Base-by-base conservation (phyloP, 1,140 invertebrate genomes). In the Mycetomoellerius zeteki region DNA sequence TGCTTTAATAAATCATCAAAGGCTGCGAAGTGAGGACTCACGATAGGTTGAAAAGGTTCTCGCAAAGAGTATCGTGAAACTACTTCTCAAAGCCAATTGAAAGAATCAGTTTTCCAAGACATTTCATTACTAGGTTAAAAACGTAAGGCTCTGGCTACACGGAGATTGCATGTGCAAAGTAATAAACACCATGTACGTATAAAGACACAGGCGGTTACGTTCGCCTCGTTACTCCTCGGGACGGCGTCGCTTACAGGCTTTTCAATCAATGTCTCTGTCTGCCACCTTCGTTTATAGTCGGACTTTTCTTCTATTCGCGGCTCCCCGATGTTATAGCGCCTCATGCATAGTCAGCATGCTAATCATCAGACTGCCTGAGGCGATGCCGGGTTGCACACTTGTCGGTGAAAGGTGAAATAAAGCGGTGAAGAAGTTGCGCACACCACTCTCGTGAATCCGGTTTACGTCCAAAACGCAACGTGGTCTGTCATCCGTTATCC, bases 281-380 rank as follows among this genome's bases (percentile, higher is more conserved):
- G 82, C 82, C 82, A 85, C 82, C 73, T 85, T 78, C 82, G 75
- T 78, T 85, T 85, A 85, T 65, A 52, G 73, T 47, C 58, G 30
- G 24, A 85, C 82, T 85, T 85, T 85, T 78, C 75, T 54, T 21
- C 82, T 56, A 85, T 78, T 78, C 60, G 71, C 58, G 37, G 60
- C 82, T 85, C 64, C 82, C 75, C 82, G 72, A 85, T 85, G 82
- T 85, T 78, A 30, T 65, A 76, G 82, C 82, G 50, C 73, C 82
- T 85, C 82, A 78, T 85, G 60, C 82, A 85, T 85, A 85, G 82
- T 85, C 82, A 78, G 82, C 75, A 78, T 77, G 82, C 82, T 85
- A 85, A 85, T 85, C 82, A 78, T 65, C 82, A 3, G 50, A 65
- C 58, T 54, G 58, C 82, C 82, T 47, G 58, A 21, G 65, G 82